Conservation (phyloP, 2,797 vertebrate genomes). For the Mus minutoides region DNA sequence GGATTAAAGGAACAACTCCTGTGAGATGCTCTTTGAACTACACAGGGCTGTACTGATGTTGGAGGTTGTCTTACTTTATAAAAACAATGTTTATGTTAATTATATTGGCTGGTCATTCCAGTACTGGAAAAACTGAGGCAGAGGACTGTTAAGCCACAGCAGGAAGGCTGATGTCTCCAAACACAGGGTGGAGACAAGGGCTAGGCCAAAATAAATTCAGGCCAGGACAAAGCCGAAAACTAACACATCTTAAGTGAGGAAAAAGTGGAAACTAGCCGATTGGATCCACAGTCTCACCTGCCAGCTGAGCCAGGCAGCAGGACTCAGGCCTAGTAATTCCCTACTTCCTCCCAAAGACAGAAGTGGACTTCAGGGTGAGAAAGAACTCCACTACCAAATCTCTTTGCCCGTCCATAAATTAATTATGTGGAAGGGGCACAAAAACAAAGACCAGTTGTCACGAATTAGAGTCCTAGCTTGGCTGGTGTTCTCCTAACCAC, state of each 20-base stretch:
- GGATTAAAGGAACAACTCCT: background rate
- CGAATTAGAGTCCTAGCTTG: constrained; percentile 26
- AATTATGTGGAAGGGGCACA: constrained; percentile 30
- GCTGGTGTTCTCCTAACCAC: constrained; percentile 5
- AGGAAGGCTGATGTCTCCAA: constrained; percentile 26
- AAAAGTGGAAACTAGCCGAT: constrained; percentile 18
- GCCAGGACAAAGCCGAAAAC: constrained; percentile 54
- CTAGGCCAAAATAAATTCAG: constrained; percentile 60
- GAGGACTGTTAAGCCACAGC: constrained; percentile 37
- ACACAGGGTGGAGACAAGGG: constrained; percentile 13
- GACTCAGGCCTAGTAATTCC: background rate
- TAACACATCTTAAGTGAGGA: constrained; percentile 6
- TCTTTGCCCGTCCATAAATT: constrained; percentile 38
- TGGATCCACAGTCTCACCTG: constrained; percentile 54
- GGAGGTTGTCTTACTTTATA: background rate
- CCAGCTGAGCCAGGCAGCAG: constrained; percentile 32
- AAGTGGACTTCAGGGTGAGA: constrained; percentile 40
- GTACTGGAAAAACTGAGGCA: constrained; percentile 60
- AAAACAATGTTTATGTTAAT: constrained; percentile 43
- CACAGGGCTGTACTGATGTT: background rate
- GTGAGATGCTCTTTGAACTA: background rate
- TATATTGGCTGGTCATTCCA: background rate
- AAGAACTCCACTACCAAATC: constrained; percentile 49
- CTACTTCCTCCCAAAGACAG: constrained; percentile 48
- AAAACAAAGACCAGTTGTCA: constrained; percentile 44